phyloP scores from a whole-genome alignment of 2,113 vertebrate species.

The Columba livia region DNA sequence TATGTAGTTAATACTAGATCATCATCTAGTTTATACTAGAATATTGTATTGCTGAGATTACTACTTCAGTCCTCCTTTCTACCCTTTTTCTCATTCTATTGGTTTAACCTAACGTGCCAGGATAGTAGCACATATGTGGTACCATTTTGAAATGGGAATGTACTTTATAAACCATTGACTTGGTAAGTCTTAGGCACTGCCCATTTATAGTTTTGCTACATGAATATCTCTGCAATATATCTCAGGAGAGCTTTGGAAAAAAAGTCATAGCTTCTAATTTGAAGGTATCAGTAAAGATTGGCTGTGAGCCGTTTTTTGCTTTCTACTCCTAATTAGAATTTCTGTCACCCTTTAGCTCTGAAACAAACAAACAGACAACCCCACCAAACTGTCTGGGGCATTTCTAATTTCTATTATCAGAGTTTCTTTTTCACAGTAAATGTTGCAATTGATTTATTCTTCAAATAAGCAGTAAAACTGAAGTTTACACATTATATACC shows the following conservation, averaged over 20 bases:
- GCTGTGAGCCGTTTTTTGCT: background rate
- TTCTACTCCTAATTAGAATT: slow-evolving; percentile 35
- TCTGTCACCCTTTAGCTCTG: background rate
- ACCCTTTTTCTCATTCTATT: background rate
- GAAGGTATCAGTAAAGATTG: background rate
- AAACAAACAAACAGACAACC: background rate
- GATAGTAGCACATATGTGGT: background rate
- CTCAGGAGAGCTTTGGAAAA: background rate
- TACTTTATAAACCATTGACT: background rate
- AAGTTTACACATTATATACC: background rate
- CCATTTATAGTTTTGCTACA: background rate
- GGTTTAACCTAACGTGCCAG: background rate
- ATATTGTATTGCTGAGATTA: background rate
- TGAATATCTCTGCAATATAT: background rate
- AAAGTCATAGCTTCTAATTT: background rate
- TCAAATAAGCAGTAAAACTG: background rate
- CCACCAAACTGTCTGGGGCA: background rate
- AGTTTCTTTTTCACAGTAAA: background rate
- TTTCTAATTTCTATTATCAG: background rate
- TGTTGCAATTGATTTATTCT: background rate
- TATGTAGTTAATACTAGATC: background rate
- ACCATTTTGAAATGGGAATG: background rate
- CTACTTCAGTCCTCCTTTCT: background rate
- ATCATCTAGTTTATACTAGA: background rate
- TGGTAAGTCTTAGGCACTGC: background rate